Conservation (phyloP, 2,113 vertebrate species). For the Pavo muticus region DNA sequence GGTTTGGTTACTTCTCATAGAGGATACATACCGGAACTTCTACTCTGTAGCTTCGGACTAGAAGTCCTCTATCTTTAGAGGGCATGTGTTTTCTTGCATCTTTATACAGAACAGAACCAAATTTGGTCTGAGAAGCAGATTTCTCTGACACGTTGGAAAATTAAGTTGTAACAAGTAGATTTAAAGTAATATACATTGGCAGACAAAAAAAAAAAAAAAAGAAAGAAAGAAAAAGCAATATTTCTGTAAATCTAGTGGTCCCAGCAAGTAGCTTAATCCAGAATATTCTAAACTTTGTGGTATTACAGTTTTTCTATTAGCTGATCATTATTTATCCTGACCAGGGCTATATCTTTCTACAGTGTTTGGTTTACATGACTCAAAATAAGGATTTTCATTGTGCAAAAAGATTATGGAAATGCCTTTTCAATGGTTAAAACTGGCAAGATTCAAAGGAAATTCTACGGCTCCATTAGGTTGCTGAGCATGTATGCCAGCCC, state of each 20-base stretch:
- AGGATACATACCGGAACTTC: neutral
- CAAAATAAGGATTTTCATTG: conserved; percentile 20
- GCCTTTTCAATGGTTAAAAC: conserved; percentile 44
- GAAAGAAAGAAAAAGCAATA: neutral
- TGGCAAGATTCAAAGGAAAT: neutral
- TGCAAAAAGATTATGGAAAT: conserved; percentile 22
- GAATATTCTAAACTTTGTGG: conserved; percentile 18
- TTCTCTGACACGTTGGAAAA: neutral
- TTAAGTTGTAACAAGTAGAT: neutral
- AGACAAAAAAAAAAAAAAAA: neutral
- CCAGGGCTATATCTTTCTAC: neutral
- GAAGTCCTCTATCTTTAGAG: neutral
- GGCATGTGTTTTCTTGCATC: neutral
- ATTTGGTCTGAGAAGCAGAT: neutral
- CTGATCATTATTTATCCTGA: conserved; percentile 52
- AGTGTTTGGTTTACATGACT: conserved; percentile 34
- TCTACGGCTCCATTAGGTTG: neutral
- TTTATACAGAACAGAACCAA: neutral
- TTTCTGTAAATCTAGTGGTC: conserved; percentile 45
- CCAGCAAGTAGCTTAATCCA: conserved; percentile 46
- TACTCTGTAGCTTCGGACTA: neutral
- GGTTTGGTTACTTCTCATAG: neutral
- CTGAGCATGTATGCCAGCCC: neutral
- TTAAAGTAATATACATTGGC: neutral
- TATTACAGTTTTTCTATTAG: conserved; percentile 47